A percentile compares a stretch with the other conserved stretches of the same genome.
phyloP scores from a whole-genome alignment of 53 echinoderm and acorn worm genomes.

The Paracentrotus lividus region DNA sequence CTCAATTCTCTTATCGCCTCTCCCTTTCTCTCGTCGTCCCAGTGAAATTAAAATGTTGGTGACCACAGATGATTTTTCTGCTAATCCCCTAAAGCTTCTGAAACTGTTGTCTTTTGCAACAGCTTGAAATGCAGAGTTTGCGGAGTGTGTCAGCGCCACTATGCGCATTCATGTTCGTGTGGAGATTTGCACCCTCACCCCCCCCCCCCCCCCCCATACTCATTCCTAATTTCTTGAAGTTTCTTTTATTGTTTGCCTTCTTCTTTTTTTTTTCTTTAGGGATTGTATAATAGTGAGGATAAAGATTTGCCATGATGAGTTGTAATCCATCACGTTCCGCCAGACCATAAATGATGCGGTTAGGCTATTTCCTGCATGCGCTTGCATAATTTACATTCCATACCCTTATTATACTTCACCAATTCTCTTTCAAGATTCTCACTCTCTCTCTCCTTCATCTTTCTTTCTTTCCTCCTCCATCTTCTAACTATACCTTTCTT shows the following conservation, averaged over 20 bases:
- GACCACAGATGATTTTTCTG: not conserved
- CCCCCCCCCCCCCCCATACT: too few relatives aligned
- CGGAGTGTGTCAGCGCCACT: not conserved
- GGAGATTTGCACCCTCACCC: too few relatives aligned
- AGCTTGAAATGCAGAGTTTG: not conserved
- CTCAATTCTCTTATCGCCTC: not conserved
- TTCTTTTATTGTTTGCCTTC: constrained; percentile 40
- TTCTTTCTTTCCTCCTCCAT: not conserved
- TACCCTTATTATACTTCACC: not conserved
- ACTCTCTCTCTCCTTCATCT: not conserved
- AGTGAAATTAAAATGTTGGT: not conserved
- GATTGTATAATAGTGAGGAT: constrained; percentile 63
- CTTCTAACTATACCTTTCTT: not conserved
- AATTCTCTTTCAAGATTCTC: constrained; percentile 6
- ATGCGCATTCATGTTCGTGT: not conserved
- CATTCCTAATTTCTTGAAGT: constrained; percentile 15
- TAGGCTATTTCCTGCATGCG: constrained; percentile 37
- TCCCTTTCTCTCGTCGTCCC: not conserved
- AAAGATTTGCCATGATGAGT: constrained; percentile 59
- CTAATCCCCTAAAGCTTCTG: not conserved
- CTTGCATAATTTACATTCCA: constrained; percentile 58
- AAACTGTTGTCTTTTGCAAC: not conserved
- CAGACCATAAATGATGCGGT: constrained; percentile 54
- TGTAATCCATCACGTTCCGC: constrained; percentile 47
- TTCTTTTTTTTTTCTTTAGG: not conserved